Percentiles rank a stretch among this genome's conserved stretches.
phyloP scores from a whole-genome alignment of 2,113 vertebrate genomes.

The Lichenostomus cassidix region DNA sequence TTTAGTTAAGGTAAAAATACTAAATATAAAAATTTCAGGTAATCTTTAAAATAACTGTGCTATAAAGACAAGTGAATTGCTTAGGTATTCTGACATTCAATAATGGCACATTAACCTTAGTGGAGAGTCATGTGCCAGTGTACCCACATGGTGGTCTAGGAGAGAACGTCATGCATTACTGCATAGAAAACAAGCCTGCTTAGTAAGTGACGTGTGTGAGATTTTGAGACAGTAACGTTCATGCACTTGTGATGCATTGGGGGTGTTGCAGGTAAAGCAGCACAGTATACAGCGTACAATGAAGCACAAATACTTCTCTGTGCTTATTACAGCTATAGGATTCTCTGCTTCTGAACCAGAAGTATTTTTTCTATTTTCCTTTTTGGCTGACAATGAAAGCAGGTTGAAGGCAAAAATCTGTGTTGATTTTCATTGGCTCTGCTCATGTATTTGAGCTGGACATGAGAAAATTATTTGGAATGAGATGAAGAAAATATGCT shows the following conservation, averaged over 20 bases:
- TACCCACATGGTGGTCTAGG: constrained; percentile 29
- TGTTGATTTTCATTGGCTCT: neutral
- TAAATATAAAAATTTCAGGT: constrained; percentile 59
- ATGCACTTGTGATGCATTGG: neutral
- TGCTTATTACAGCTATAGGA: neutral
- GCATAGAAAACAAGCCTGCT: constrained; percentile 34
- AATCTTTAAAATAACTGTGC: constrained; percentile 62
- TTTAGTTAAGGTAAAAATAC: constrained; percentile 66
- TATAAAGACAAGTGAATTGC: constrained; percentile 45
- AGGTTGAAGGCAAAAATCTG: neutral
- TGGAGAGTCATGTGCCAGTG: neutral
- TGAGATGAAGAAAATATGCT: constrained; percentile 35
- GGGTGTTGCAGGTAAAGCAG: constrained; percentile 26
- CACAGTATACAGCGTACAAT: neutral
- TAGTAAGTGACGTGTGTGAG: neutral
- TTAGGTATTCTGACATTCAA: constrained; percentile 49
- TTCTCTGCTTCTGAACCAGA: constrained; percentile 17
- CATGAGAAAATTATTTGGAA: constrained; percentile 30
- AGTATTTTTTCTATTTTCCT: neutral
- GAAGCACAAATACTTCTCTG: neutral
- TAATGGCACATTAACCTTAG: constrained; percentile 7
- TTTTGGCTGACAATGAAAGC: neutral
- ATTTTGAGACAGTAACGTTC: neutral
- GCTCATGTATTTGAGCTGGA: constrained; percentile 34
- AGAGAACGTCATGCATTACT: constrained; percentile 46